Percentiles rank a stretch among this genome's conserved stretches.
phyloP scores from a whole-genome alignment of 2,113 vertebrate genomes.

The Microtus oregoni region DNA sequence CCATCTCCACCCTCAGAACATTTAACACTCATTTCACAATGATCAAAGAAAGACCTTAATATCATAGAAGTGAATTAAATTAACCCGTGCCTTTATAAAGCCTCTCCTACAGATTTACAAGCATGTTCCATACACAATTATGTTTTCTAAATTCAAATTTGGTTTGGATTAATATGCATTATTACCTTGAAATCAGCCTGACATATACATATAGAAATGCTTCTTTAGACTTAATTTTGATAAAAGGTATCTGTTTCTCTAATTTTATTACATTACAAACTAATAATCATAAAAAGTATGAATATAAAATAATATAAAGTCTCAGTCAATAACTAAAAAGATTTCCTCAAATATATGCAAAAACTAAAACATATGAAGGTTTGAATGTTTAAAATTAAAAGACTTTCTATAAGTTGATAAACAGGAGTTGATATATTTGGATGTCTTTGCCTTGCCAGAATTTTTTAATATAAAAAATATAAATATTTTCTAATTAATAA shows the following conservation, averaged over 20 bases:
- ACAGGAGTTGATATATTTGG: not conserved
- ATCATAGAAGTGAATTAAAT: slow-evolving; percentile 29
- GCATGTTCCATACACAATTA: slow-evolving; percentile 28
- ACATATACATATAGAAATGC: not conserved
- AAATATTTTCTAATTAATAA: slow-evolving; percentile 64
- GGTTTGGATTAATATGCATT: slow-evolving; percentile 1
- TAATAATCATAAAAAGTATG: slow-evolving; percentile 37
- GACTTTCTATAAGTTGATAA: slow-evolving; percentile 24
- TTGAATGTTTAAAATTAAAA: slow-evolving; percentile 18
- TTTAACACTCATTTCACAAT: slow-evolving; percentile 31
- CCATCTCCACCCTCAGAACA: not conserved
- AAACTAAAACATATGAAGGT: slow-evolving; percentile 11
- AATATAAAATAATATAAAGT: slow-evolving; percentile 35
- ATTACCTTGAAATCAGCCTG: slow-evolving; percentile 29
- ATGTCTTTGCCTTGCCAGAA: not conserved
- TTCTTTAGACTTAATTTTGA: slow-evolving; percentile 33
- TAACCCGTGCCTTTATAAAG: not conserved
- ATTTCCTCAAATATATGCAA: slow-evolving; percentile 15
- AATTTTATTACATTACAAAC: slow-evolving; percentile 47
- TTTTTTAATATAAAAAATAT: slow-evolving; percentile 47
- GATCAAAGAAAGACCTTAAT: slow-evolving; percentile 7
- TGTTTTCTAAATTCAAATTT: slow-evolving; percentile 48
- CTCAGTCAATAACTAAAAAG: not conserved
- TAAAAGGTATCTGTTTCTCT: slow-evolving; percentile 25
- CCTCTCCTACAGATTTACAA: slow-evolving; percentile 22